Base-by-base conservation (phyloP, 2,113 vertebrate species). In the Xenopus borealis region DNA sequence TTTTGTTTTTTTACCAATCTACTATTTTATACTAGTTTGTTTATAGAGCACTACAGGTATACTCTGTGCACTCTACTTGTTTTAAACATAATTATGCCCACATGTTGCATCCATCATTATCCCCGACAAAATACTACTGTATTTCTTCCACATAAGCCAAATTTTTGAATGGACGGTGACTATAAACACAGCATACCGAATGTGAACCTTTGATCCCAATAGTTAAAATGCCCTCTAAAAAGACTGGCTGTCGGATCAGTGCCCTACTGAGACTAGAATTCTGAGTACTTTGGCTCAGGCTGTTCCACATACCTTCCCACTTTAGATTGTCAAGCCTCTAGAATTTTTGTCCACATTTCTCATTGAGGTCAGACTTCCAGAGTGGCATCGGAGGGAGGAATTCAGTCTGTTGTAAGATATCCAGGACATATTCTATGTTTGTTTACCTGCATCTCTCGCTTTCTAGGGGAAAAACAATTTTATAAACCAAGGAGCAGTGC, bases 361-460 rank as follows among this genome's bases (percentile, higher is more conserved):
- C n/a, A 47, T 40, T 19, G 45, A 47, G 45, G 64, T 66, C 40
- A 19, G 44, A 7, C 14, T 4, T 18, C 33, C 33, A 40, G 33
- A 40, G 33, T 6, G 33, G 33, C 33, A 40, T 40, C 33, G 7
- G 5, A 7, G n/a, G 12, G 40, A 20, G 18, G 11, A 12, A 66
- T 66, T 13, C n/a, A 20, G 45, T 12, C 19, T 47, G 19, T 66
- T 13, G 18, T 47, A 44, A 50, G 40, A 66, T 47, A 12, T 10
- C 17, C 45, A 20, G 13, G 5, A 44, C 50, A 50, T 66, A 18
- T 13, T 12, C 10, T n/a, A 20, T 10, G 11, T 7, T 13, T 44
- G 30, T 65, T 72, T 44, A 72, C 44, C n/a, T 55, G 33, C 33
- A 50, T 67, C 20, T 67, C 20, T 50, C 47, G 1, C 46, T 47